Evolutionary conservation across 2,113 vertebrate species (phyloP).

Genomic region (Gambusia holbrooki): DNA sequence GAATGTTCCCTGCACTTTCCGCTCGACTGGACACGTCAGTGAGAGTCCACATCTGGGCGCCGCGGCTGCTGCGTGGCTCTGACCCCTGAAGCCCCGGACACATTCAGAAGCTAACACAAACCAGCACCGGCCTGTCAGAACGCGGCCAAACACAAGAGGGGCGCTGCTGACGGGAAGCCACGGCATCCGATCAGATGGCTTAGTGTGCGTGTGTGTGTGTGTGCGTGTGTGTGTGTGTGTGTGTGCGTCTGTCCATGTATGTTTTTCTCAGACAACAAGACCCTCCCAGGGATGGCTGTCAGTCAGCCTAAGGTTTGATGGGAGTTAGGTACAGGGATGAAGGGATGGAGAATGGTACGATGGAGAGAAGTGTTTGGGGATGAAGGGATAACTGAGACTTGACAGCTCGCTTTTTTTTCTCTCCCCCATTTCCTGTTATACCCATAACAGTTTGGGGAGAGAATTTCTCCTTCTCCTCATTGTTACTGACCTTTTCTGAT

Average conservation of each 20-base stretch:
- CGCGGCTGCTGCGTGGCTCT: constrained; percentile 33
- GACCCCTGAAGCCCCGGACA: constrained; percentile 61
- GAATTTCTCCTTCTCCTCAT: constrained; percentile 36
- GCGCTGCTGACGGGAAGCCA: constrained; percentile 51
- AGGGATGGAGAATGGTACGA: constrained; percentile 48
- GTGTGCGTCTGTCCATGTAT: constrained; percentile 3
- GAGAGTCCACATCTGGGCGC: constrained; percentile 65
- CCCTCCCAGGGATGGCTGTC: constrained; percentile 65
- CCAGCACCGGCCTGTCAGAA: constrained; percentile 67
- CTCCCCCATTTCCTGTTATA: constrained; percentile 35
- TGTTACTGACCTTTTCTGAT: constrained; percentile 55
- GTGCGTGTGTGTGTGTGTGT: constrained; percentile 15
- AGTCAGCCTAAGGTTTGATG: constrained; percentile 64
- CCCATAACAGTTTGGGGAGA: constrained; percentile 36
- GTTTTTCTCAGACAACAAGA: constrained; percentile 45
- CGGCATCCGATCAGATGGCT: constrained; percentile 48
- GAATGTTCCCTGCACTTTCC: constrained; percentile 38
- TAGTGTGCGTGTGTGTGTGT: constrained; percentile 14
- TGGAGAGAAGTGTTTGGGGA: constrained; percentile 47
- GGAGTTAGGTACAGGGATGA: constrained; percentile 51
- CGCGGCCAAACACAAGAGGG: constrained; percentile 42
- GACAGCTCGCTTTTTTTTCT: constrained; percentile 59
- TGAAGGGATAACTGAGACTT: constrained; percentile 63
- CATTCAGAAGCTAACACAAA: constrained; percentile 42
- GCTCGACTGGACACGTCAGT: constrained; percentile 61